phyloP scores from a whole-genome alignment of 2,888 invertebrate species.

The Ferrisia virgata region DNA sequence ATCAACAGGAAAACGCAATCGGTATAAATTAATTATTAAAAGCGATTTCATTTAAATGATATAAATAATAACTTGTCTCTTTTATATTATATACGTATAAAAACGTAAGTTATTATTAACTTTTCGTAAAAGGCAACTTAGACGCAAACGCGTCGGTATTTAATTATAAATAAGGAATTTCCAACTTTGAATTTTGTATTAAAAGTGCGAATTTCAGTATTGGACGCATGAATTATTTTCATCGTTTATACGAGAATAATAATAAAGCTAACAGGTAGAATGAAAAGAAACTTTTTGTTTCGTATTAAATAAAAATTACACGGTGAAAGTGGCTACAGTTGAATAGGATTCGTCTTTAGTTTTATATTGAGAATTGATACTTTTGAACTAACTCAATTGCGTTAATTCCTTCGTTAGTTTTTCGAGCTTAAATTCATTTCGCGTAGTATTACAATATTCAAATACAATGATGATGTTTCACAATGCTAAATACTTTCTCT shows the following conservation, averaged over 20 bases:
- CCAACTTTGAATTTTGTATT: not conserved
- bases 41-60: not conserved
- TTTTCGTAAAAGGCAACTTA: not conserved
- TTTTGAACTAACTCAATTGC: not conserved
- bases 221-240: not conserved
- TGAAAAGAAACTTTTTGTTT: not conserved
- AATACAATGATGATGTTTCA: not conserved
- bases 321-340: not conserved
- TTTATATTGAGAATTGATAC: not conserved
- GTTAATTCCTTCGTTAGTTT: not conserved
- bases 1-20: not conserved
- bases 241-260: not conserved
- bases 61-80: not conserved
- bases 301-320: not conserved
- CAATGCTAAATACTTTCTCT: not conserved
- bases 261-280: not conserved
- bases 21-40: not conserved
- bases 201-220: not conserved
- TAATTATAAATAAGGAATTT: not conserved
- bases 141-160: not conserved
- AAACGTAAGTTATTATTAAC: not conserved
- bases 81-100: not conserved
- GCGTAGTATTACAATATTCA: conserved; percentile 1
- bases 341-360: not conserved
- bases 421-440: not conserved